These are phyloP conservation scores for Atherinosoma microstoma DNA, from an alignment of 2,797 vertebrate genomes.

Conservation along the genomic window DNA sequence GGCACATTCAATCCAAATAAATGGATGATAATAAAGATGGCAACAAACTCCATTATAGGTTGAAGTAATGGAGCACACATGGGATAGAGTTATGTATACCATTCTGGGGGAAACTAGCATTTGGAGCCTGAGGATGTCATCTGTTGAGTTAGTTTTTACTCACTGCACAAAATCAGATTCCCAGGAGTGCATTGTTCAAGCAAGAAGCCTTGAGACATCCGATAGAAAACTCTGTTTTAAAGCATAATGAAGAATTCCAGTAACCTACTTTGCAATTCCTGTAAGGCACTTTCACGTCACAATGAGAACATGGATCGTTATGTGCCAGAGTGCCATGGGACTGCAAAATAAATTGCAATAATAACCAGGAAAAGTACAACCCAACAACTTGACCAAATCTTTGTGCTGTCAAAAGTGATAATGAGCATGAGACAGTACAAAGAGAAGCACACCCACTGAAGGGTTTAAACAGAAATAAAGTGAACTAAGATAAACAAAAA, in stretches of 20 bases:
- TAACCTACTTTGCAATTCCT: constrained; percentile 16
- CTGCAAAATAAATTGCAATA: constrained; percentile 11
- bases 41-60: not conserved
- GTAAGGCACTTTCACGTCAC: constrained; percentile 21
- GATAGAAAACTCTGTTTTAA: constrained; percentile 3
- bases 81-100: constrained; percentile 4
- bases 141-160: constrained; percentile 51
- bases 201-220: constrained; percentile 32
- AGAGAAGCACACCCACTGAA: constrained; percentile 14
- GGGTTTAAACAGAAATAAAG: constrained; percentile 33
- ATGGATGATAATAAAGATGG: constrained; percentile 1
- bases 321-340: constrained; percentile 6
- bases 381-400: constrained; percentile 17
- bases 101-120: constrained; percentile 34
- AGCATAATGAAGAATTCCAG: constrained; percentile 27
- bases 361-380: constrained; percentile 28
- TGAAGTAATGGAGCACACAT: constrained; percentile 10
- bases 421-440: constrained; percentile 30
- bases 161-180: constrained; percentile 38
- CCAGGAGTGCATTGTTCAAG: constrained; percentile 41
- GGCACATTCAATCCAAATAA: constrained; percentile 23
- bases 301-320: constrained; percentile 22
- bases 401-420: constrained; percentile 29
- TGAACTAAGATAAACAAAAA: constrained; percentile 51
- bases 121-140: constrained; percentile 58